Percentiles rank a stretch among this genome's conserved stretches.
These are phyloP conservation scores for Arbacia lixula DNA, from an alignment of 53 echinoderm and acorn worm genomes.

Conservation along the genomic window DNA sequence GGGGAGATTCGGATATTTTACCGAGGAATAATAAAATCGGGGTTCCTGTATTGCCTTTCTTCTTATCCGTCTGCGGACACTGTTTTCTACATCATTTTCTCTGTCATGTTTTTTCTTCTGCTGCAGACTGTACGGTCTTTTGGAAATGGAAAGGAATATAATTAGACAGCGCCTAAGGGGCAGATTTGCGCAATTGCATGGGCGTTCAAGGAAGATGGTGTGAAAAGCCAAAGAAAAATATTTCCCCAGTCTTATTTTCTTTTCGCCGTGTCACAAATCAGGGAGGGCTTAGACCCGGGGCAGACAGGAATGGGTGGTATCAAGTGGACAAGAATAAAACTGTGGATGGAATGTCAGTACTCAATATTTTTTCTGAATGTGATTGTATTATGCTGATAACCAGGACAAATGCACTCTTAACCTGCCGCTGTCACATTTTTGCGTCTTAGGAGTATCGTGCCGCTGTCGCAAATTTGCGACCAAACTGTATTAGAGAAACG, in stretches of 20 bases:
- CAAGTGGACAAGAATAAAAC: too few species aligned
- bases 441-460: too few species aligned
- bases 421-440: too few species aligned
- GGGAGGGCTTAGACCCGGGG: too few species aligned
- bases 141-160: conserved; percentile 29
- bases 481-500: too few species aligned
- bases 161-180: conserved; percentile 21
- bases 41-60: conserved; percentile 20
- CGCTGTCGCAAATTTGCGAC: too few species aligned
- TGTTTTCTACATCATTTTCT: conserved; percentile 27
- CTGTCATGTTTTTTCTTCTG: conserved; percentile 34
- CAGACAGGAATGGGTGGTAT: too few species aligned
- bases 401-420: too few species aligned
- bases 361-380: too few species aligned
- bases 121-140: conserved; percentile 37
- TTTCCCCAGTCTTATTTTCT: conserved; percentile 38
- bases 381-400: too few species aligned
- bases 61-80: conserved; percentile 14
- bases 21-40: too few species aligned
- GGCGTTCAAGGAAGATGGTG: conserved; percentile 2
- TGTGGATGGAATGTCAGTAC: too few species aligned
- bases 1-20: background rate
- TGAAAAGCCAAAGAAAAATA: conserved; percentile 43
- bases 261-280: conserved; percentile 1
- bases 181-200: conserved; percentile 13